Percentiles rank a stretch among this genome's conserved stretches.
These are phyloP conservation scores for Polypterus bichir DNA, from an alignment of 2,113 vertebrate species.

Conservation along the genomic window DNA sequence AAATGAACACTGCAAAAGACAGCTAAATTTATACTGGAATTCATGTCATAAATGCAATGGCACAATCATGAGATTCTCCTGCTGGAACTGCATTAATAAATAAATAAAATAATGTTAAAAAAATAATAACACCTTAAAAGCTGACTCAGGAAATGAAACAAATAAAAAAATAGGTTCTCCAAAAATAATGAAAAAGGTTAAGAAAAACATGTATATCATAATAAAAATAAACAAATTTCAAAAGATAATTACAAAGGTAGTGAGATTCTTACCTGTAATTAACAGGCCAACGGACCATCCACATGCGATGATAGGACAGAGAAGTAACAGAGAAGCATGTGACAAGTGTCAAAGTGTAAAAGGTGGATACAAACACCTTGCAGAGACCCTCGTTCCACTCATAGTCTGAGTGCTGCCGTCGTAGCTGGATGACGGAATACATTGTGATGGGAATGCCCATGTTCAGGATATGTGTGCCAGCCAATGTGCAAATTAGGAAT, in stretches of 20 bases:
- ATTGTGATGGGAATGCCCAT: constrained; percentile 77
- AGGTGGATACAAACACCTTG: constrained; percentile 86
- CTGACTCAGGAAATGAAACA: too few relatives aligned
- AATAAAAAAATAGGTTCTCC: background rate
- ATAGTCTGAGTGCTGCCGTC: constrained; percentile 64
- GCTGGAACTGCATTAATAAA: too few relatives aligned
- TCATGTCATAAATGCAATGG: too few relatives aligned
- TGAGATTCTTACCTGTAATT: constrained; percentile 68
- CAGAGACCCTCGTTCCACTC: constrained; percentile 88
- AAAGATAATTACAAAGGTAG: too few relatives aligned
- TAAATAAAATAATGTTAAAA: too few relatives aligned
- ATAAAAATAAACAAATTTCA: too few relatives aligned
- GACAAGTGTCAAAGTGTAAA: constrained; percentile 83
- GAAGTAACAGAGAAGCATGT: constrained; percentile 89
- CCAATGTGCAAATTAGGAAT: constrained; percentile 76
- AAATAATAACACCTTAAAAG: too few relatives aligned
- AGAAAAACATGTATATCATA: too few relatives aligned
- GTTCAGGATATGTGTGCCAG: constrained; percentile 84
- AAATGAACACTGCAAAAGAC: too few relatives aligned
- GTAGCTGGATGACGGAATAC: constrained; percentile 74
- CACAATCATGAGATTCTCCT: too few relatives aligned
- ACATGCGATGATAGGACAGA: constrained; percentile 89
- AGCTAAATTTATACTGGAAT: too few relatives aligned
- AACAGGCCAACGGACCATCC: constrained; percentile 93
- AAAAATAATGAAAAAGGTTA: too few relatives aligned